A percentile compares a stretch with the other conserved stretches of the same genome.
phyloP scores from a whole-genome alignment of 1,140 invertebrate genomes.

The Dufourea novaeangliae region DNA sequence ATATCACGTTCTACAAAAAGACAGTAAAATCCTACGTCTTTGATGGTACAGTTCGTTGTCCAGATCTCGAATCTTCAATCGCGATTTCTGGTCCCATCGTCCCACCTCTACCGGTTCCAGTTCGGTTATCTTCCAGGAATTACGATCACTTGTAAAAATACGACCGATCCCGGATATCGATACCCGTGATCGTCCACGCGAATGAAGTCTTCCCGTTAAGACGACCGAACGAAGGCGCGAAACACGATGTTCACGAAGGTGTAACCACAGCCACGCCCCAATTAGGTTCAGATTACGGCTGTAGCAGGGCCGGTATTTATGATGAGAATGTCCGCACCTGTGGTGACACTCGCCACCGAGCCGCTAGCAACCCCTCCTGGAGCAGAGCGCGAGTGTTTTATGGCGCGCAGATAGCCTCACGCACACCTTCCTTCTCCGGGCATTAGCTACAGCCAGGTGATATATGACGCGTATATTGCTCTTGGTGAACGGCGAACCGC shows the following conservation, averaged over 20 bases:
- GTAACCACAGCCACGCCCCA: conserved; percentile 77
- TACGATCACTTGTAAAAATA: not conserved
- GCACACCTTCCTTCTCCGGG: conserved; percentile 70
- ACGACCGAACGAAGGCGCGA: conserved; percentile 17
- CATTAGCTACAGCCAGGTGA: conserved; percentile 71
- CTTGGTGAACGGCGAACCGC: conserved; percentile 53
- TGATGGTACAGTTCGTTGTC: conserved; percentile 3
- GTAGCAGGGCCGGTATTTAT: conserved; percentile 75
- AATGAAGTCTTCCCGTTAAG: not conserved
- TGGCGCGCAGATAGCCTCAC: conserved; percentile 73
- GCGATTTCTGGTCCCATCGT: conserved; percentile 35
- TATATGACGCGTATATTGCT: conserved; percentile 71
- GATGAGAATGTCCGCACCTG: conserved; percentile 81
- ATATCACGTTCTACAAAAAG: not conserved
- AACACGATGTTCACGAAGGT: conserved; percentile 70
- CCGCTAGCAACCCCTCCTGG: conserved; percentile 66
- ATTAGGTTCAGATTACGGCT: conserved; percentile 75
- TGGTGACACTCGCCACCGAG: conserved; percentile 75
- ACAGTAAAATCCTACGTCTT: conserved; percentile 20
- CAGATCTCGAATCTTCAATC: conserved; percentile 31
- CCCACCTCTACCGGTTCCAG: conserved; percentile 36
- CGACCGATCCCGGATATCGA: not conserved
- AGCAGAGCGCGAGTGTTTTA: conserved; percentile 70
- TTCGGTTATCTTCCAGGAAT: conserved; percentile 1
- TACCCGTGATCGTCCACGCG: not conserved